Conservation (phyloP, 2,113 vertebrate species). For the Origma solitaria region DNA sequence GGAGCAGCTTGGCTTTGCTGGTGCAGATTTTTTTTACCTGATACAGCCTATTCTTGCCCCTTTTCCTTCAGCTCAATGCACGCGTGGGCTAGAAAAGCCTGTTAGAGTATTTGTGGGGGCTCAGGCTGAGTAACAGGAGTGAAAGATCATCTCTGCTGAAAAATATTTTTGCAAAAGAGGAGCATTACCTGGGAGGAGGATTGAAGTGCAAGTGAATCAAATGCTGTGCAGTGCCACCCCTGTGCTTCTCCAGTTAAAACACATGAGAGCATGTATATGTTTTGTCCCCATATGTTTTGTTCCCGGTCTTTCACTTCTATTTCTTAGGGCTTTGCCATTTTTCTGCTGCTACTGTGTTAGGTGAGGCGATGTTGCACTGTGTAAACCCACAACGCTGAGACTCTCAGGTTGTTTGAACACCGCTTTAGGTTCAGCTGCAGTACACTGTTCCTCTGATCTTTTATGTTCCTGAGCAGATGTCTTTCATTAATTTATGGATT, state of each 20-base stretch:
- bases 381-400: slow-evolving; percentile 67
- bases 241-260: not conserved
- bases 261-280: accelerated
- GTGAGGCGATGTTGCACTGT: slow-evolving; percentile 56
- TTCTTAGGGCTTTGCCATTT: slow-evolving; percentile 49
- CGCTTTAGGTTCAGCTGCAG: slow-evolving; percentile 86
- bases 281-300: not conserved
- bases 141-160: not conserved
- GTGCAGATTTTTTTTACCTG: not conserved
- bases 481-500: slow-evolving; percentile 98
- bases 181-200: not conserved
- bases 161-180: not conserved
- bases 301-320: not conserved
- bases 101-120: not conserved
- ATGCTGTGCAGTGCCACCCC: not conserved
- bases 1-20: not conserved
- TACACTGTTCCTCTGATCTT: slow-evolving; percentile 84
- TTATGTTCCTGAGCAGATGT: slow-evolving; percentile 94
- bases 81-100: not conserved
- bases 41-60: not conserved
- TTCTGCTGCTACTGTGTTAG: slow-evolving; percentile 53
- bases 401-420: slow-evolving; percentile 83
- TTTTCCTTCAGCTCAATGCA: not conserved
- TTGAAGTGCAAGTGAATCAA: not conserved
- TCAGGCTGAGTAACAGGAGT: not conserved